A percentile compares a stretch with the other conserved stretches of the same genome.
Conservation (phyloP, 2,113 vertebrate genomes). For the Brachyistius frenatus region DNA sequence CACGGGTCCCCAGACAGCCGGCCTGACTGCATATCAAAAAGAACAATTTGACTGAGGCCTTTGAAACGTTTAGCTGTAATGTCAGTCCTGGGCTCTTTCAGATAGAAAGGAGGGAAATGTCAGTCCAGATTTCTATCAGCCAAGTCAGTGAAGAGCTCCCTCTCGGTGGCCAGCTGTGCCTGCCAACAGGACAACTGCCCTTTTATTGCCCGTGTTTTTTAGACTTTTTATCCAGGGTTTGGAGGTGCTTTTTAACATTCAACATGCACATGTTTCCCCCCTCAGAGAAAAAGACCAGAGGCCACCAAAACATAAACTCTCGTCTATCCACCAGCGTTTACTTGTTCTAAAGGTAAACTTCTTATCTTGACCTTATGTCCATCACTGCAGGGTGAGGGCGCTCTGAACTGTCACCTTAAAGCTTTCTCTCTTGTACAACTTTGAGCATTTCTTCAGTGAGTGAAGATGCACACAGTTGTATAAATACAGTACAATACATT, state of each 20-base stretch:
- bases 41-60: constrained; percentile 73
- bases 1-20: constrained; percentile 31
- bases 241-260: constrained; percentile 49
- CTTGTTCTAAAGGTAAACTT: constrained; percentile 8
- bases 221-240: constrained; percentile 37
- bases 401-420: too few species aligned
- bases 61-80: constrained; percentile 68
- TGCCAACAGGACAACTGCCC: constrained; percentile 62
- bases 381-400: too few species aligned
- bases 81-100: constrained; percentile 67
- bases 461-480: too few species aligned
- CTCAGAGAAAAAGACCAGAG: not conserved
- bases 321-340: not conserved
- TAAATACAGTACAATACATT: too few species aligned
- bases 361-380: constrained; percentile 7
- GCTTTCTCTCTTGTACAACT: too few species aligned
- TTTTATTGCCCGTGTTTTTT: constrained; percentile 41
- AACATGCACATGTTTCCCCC: constrained; percentile 11
- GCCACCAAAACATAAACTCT: constrained; percentile 9
- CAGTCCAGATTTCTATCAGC: constrained; percentile 81
- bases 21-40: constrained; percentile 60
- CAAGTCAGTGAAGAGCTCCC: constrained; percentile 61
- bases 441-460: too few species aligned
- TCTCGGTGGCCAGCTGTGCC: constrained; percentile 68
- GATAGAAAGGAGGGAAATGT: constrained; percentile 81